Evolutionary conservation across 2,797 vertebrate genomes (phyloP).

Genomic region (Glossophaga mutica): DNA sequence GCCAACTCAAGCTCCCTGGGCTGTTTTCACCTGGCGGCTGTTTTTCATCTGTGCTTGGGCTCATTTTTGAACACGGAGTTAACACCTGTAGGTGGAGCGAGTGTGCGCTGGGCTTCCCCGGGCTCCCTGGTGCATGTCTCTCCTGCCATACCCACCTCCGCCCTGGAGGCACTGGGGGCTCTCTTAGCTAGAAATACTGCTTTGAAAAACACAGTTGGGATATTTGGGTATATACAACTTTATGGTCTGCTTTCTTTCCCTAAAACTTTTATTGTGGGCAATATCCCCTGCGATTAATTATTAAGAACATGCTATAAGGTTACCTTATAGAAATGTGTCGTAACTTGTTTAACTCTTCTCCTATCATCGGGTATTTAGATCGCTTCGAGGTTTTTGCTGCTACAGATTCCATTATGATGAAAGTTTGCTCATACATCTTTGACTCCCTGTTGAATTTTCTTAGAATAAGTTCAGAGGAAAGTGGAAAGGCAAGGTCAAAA

Average conservation of each 20-base stretch:
- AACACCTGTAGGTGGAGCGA: neutral
- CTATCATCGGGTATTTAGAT: neutral
- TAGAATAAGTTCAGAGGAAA: neutral
- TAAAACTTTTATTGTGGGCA: neutral
- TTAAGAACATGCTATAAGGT: neutral
- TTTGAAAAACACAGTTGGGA: neutral
- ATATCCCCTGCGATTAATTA: neutral
- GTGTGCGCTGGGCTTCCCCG: neutral
- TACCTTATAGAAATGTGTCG: neutral
- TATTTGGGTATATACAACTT: neutral
- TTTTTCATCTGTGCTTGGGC: too few species aligned
- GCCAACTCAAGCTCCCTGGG: neutral
- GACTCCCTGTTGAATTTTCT: neutral
- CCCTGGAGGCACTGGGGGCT: neutral
- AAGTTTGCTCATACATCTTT: neutral
- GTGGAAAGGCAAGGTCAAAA: neutral
- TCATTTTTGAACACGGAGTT: neutral
- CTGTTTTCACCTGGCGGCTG: neutral
- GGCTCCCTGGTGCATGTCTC: neutral
- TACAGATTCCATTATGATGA: neutral
- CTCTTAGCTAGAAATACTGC: neutral
- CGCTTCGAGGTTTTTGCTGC: neutral
- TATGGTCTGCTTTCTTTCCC: neutral
- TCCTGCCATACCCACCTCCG: neutral
- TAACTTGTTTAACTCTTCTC: neutral